Base-by-base conservation (phyloP, 2,797 vertebrate species). In the Myripristis murdjan region DNA sequence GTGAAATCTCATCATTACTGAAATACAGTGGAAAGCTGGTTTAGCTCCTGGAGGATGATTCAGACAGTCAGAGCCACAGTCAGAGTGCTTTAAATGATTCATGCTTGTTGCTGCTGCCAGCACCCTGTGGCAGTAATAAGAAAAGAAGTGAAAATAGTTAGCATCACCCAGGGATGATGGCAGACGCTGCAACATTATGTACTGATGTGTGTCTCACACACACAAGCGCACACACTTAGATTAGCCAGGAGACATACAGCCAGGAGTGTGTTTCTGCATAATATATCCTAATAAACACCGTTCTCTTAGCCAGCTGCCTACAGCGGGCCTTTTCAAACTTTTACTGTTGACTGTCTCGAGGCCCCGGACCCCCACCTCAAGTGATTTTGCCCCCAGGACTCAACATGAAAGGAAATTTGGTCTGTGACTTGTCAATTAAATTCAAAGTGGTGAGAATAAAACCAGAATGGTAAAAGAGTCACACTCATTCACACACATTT, bases 11-110 rank as follows among this genome's bases (percentile, higher is more conserved):
- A 43, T 48, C 22, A 33, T 64, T 28, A 64, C 8, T 10, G 3
- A 18, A 12, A 43, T 46, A 37, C 10, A 49, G 60, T 9, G 18
- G 16, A 3, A n/a, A 39, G 22, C 24, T 23, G 2, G 28, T 0
- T 35, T 9, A 47, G 43, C 22, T 55, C 49, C 55, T 56, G 59
- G 47, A 41, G 57, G 43, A 63, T n/a, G 37, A 69, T 16, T 43
- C 54, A 15, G 18, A 15, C 6, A 3, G 53, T 63, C 71, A 22
- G 8, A 46, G 41, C 24, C 37, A 37, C 18, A 41, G 43, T 64
- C 64, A 41, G 35, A 41, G 35, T 57, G 1, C 6, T 51, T 47
- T 20, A 22, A 51, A 39, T 55, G 20, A 67, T 60, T 77, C 48
- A 57, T 57, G 37, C 22, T 8, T 4, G 54, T 6, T 51, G 24